Percentiles rank a stretch among this genome's conserved stretches.
phyloP scores from a whole-genome alignment of 2,888 invertebrate species.

The Coenonympha glycerion region DNA sequence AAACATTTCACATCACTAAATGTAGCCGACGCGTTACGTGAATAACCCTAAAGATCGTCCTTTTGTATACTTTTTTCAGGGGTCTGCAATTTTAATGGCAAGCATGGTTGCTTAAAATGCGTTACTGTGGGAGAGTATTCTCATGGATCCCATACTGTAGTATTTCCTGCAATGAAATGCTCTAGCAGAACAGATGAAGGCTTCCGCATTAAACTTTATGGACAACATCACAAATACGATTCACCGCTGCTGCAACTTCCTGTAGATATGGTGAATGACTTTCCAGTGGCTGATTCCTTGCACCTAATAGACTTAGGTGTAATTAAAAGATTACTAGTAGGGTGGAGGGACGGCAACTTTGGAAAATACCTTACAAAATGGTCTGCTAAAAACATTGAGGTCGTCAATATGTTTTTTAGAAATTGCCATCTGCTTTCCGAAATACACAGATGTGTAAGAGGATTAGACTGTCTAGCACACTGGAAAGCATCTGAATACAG shows the following conservation, averaged over 20 bases:
- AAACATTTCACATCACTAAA: too few relatives aligned
- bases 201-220: background rate
- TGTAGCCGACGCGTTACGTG: too few relatives aligned
- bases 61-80: too few relatives aligned
- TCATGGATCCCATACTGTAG: background rate
- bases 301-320: background rate
- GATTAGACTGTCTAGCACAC: background rate
- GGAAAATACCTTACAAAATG: background rate
- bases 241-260: background rate
- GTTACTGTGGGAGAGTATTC: background rate
- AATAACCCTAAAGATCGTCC: too few relatives aligned
- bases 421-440: background rate
- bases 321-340: background rate
- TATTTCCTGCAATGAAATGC: background rate
- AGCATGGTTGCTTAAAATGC: background rate
- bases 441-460: background rate
- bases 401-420: background rate
- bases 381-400: background rate
- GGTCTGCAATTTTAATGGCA: too few relatives aligned
- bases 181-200: background rate
- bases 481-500: background rate
- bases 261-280: background rate
- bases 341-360: background rate
- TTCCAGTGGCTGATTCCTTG: background rate
- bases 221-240: background rate